Conservation (phyloP, 1,140 invertebrate species). For the Goniozus legneri region DNA sequence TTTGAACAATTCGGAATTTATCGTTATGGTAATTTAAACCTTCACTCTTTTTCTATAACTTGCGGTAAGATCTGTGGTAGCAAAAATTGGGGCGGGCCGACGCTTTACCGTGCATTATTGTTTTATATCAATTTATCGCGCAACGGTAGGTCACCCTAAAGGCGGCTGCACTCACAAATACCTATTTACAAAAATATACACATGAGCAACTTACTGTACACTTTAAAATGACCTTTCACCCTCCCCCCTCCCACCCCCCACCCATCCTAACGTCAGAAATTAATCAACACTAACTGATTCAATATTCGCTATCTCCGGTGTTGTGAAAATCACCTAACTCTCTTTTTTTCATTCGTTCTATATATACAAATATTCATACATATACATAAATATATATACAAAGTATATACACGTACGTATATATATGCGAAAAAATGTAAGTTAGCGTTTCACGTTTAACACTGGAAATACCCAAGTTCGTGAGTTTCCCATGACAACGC, state of each 20-base stretch:
- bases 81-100: slow-evolving; percentile 44
- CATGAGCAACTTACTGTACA: slow-evolving; percentile 48
- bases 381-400: too few relatives aligned
- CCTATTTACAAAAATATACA: slow-evolving; percentile 57
- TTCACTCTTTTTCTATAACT: slow-evolving; percentile 13
- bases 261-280: neutral
- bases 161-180: slow-evolving; percentile 49
- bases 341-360: slow-evolving; percentile 5
- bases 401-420: too few relatives aligned
- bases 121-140: too few relatives aligned
- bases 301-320: neutral
- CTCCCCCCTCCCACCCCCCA: neutral
- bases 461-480: too few relatives aligned
- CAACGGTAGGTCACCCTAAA: slow-evolving; percentile 33
- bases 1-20: neutral
- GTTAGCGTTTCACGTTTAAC: too few relatives aligned
- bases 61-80: slow-evolving; percentile 44
- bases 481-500: slow-evolving; percentile 39
- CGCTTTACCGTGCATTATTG: slow-evolving; percentile 20
- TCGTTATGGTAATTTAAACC: neutral
- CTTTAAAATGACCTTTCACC: slow-evolving; percentile 19
- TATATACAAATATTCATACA: neutral
- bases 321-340: neutral
- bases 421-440: too few relatives aligned
- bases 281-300: neutral